These are phyloP conservation scores for Strigamia maritima DNA, from an alignment of 2,888 invertebrate genomes.

Conservation along the genomic window DNA sequence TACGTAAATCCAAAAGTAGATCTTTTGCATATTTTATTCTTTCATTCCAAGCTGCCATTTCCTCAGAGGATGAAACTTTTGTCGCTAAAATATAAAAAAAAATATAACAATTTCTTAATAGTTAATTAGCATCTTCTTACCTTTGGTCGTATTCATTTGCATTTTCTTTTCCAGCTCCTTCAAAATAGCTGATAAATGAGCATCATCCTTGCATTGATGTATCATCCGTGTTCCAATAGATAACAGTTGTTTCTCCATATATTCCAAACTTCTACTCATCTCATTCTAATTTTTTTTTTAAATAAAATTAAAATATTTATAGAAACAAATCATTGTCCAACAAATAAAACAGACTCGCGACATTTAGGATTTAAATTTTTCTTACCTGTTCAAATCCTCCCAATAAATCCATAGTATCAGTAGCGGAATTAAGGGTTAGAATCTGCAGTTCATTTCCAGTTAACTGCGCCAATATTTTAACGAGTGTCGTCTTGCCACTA, in stretches of 20 bases:
- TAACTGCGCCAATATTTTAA: conserved; percentile 71
- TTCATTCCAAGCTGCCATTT: background rate
- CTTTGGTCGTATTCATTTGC: background rate
- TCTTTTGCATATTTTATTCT: background rate
- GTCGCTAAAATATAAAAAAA: background rate
- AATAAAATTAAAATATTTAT: background rate
- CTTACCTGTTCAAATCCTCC: conserved; percentile 96
- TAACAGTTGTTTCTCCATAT: background rate
- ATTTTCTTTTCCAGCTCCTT: background rate
- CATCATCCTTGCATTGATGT: background rate
- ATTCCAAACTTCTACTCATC: background rate
- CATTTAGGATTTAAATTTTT: too few relatives aligned
- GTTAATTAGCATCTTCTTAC: too few relatives aligned
- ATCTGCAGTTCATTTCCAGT: conserved; percentile 70
- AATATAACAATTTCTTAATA: background rate
- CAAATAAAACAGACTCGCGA: too few relatives aligned
- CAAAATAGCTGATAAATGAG: background rate
- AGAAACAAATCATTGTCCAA: too few relatives aligned
- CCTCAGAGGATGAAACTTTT: background rate
- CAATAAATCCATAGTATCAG: conserved; percentile 90
- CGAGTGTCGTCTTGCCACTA: conserved; percentile 74
- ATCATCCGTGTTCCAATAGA: background rate
- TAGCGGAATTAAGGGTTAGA: conserved; percentile 80
- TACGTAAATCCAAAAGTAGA: background rate
- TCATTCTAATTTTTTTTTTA: background rate